Conservation (phyloP, 2,797 vertebrate genomes). For the Otolemur crassicaudatus region DNA sequence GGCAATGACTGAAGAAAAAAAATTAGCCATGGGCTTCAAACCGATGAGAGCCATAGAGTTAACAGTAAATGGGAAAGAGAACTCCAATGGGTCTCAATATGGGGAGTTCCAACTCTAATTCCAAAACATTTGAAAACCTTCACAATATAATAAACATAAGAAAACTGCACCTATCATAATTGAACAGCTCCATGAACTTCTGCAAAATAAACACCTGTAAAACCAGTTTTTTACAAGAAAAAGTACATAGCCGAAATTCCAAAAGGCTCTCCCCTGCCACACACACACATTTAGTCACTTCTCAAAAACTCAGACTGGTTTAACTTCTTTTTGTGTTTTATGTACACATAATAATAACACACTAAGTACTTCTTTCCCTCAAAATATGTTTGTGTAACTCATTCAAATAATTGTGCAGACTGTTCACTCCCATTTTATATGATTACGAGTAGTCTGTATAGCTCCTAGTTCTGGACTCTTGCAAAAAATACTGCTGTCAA, state of each 20-base stretch:
- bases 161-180: neutral
- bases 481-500: neutral
- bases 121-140: neutral
- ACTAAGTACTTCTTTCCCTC: neutral
- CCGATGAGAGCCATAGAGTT: neutral
- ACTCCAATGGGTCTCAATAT: neutral
- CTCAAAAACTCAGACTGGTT: neutral
- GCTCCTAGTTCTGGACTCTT: neutral
- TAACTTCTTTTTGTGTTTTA: neutral
- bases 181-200: neutral
- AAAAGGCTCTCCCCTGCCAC: neutral
- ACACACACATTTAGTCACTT: neutral
- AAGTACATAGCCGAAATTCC: neutral
- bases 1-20: neutral
- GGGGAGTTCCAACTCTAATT: neutral
- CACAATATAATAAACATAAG: neutral
- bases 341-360: neutral
- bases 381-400: neutral
- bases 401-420: neutral
- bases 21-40: neutral
- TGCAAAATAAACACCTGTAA: conserved; percentile 19
- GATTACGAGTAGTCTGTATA: neutral
- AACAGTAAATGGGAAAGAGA: neutral
- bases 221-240: neutral
- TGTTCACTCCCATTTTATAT: neutral